Conservation (phyloP, 1,140 invertebrate species). For the Drosophila leontia region DNA sequence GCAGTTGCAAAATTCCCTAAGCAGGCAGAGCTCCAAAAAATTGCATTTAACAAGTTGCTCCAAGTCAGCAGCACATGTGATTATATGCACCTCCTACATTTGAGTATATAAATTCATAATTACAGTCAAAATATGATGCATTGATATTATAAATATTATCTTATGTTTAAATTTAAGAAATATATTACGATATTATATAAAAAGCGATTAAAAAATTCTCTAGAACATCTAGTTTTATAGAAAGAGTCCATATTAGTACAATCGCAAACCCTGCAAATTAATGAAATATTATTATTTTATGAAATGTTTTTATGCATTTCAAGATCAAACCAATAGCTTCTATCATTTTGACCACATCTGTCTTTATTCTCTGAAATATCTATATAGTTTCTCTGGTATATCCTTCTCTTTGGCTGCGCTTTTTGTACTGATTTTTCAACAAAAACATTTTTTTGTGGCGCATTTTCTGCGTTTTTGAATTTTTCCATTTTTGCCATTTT, state of each 20-base stretch:
- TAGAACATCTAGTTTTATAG: not conserved
- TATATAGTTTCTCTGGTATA: conserved; percentile 21
- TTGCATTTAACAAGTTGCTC: conserved; percentile 35
- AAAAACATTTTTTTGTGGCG: conserved; percentile 82
- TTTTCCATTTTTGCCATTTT: conserved; percentile 82
- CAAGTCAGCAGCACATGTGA: not conserved
- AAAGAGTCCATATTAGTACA: not conserved
- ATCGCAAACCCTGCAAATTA: not conserved
- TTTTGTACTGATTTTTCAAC: conserved; percentile 67
- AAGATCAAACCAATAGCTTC: not conserved
- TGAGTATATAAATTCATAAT: not conserved
- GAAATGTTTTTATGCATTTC: not conserved
- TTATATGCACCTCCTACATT: not conserved
- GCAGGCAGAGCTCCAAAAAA: conserved; percentile 27
- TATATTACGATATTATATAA: not conserved
- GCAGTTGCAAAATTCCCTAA: conserved; percentile 20
- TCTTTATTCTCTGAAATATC: conserved; percentile 5
- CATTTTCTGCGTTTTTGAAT: conserved; percentile 77
- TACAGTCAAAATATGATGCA: not conserved
- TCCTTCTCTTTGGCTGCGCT: conserved; percentile 16
- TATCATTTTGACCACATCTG: conserved; percentile 9
- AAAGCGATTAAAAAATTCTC: not conserved
- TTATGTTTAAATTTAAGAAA: not conserved
- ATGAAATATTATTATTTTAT: not conserved
- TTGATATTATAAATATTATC: not conserved